These are phyloP conservation scores for Sinocyclocheilus rhinocerous DNA, from an alignment of 2,113 vertebrate genomes.

Conservation along the genomic window DNA sequence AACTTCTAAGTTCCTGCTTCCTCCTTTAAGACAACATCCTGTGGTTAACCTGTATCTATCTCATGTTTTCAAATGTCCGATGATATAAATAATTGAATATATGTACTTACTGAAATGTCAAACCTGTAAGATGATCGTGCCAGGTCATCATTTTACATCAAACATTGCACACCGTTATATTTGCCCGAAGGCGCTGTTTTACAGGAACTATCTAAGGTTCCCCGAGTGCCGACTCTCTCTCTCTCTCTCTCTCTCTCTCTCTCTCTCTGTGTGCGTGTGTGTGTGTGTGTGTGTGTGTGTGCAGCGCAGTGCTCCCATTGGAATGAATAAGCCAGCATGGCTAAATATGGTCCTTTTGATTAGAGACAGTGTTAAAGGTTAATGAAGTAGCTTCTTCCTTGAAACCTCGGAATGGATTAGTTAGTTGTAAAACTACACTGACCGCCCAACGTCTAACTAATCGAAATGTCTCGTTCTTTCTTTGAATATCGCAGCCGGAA, in stretches of 20 bases:
- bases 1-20: neutral
- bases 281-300: no score
- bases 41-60: neutral
- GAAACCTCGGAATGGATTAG: constrained; percentile 26
- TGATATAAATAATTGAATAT: constrained; percentile 1
- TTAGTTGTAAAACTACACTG: constrained; percentile 28
- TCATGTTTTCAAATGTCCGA: neutral
- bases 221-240: neutral
- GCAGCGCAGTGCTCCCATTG: neutral
- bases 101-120: constrained; percentile 8
- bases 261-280: no score
- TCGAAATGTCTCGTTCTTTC: neutral
- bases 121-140: neutral
- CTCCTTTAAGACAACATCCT: neutral
- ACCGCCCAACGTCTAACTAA: neutral
- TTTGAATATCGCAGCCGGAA: neutral
- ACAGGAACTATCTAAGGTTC: neutral
- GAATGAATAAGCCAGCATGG: constrained; percentile 37
- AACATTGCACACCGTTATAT: neutral
- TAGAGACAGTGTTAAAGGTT: constrained; percentile 25
- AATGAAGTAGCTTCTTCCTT: constrained; percentile 31
- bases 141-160: constrained; percentile 10
- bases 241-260: no score
- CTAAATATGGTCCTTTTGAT: constrained; percentile 41
- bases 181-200: neutral